Base-by-base conservation (phyloP, 1,140 invertebrate genomes). In the Eulimnadia texana region DNA sequence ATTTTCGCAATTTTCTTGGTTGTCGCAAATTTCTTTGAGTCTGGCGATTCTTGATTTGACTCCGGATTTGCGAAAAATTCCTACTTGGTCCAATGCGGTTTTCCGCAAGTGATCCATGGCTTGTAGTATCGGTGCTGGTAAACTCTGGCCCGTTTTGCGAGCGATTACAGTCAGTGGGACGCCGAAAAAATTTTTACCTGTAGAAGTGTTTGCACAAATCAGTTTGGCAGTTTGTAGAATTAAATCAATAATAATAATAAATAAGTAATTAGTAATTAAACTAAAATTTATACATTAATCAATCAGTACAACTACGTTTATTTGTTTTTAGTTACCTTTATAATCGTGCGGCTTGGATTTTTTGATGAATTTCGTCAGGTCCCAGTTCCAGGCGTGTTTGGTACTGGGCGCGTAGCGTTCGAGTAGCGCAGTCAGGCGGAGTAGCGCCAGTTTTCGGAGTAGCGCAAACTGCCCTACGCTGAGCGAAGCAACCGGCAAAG, bases 41-140 rank as follows among this genome's bases (percentile, higher is more conserved):
- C 88, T 85, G 65, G 90, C 85, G 64, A 95, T 96, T 6, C 92
- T 76, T 0, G 91, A 93, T 65, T 86, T 83, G 0, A 91, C 88
- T 2, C 89, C 90, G 23, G 88, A 90, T 73, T 95, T 96, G 2
- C 93, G 78, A 74, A 98, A 97, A 50, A 97, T 82, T 10, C 93
- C 93, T 52, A 71, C 68, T 70, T 91, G 85, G 73, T 93, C 88
- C 13, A 87, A 74, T 10, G 88, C 88, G 63, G 90, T 91, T 23
- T 81, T 79, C 54, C 88, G 81, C 0, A 96, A 73, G 83, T 90
- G 93, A 20, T 82, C 79, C 51, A 96, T 77, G 19, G 91, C 90
- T 28, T 84, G 80, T 61, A 91, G 83, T 63, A 97, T 90, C 62
- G 86, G 85, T 68, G 85, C 83, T 3, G 93, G 92, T 62, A 97